These are phyloP conservation scores for Sebastes matsubarae DNA, from an alignment of 2,797 vertebrate genomes.

Conservation along the genomic window DNA sequence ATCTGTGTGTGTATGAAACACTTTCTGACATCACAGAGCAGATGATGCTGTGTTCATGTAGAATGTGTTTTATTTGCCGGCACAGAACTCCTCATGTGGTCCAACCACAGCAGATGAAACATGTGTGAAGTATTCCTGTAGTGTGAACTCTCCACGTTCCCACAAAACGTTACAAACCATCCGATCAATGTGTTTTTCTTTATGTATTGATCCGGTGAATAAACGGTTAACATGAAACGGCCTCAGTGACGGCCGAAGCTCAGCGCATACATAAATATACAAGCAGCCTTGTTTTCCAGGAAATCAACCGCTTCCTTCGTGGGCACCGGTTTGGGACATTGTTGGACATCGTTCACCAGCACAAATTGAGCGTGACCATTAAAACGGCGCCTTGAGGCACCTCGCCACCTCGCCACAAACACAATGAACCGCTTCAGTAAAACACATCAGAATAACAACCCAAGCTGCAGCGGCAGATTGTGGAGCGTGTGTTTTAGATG, in stretches of 20 bases:
- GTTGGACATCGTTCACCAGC: not conserved
- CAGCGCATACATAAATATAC: not conserved
- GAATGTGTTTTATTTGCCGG: too few relatives aligned
- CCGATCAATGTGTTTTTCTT: not conserved
- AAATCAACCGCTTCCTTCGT: not conserved
- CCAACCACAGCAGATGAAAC: not conserved
- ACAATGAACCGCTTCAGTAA: not conserved
- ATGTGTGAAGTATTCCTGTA: not conserved
- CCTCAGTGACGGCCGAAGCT: not conserved
- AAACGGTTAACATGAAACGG: not conserved
- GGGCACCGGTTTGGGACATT: conserved; percentile 7
- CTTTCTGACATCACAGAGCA: too few relatives aligned
- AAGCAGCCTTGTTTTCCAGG: conserved; percentile 1
- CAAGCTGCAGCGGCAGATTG: not conserved
- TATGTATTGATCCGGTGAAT: not conserved
- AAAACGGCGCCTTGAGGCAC: not conserved
- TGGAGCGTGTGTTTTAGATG: too few relatives aligned
- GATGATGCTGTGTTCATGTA: too few relatives aligned
- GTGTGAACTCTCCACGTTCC: not conserved
- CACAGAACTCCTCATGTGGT: too few relatives aligned
- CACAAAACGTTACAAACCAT: not conserved
- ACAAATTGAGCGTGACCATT: conserved; percentile 6
- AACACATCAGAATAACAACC: conserved; percentile 2
- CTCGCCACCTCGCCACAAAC: not conserved
- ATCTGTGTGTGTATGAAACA: too few relatives aligned